Base-by-base conservation (phyloP, 2,797 vertebrate species). In the Champsocephalus gunnari region DNA sequence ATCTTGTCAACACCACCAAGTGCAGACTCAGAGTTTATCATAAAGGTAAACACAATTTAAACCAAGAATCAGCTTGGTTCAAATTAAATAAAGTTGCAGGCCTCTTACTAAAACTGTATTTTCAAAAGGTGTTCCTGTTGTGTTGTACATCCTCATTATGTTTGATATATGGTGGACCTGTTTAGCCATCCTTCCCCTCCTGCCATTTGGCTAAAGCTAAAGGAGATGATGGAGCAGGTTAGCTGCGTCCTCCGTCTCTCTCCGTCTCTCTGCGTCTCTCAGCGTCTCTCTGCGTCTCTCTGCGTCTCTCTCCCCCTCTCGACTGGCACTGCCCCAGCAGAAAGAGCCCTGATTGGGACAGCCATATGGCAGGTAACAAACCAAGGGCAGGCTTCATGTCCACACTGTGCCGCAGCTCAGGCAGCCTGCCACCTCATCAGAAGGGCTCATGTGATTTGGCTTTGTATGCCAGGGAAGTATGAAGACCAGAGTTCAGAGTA, bases 321-420 rank as follows among this genome's bases (percentile, higher is more conserved):
- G 71, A 19, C 73, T 85, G 87, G 88, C 80, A 61, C 63, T 58
- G 80, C 65, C 84, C 84, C 89, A 89, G 74, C 73, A 75, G 73
- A 77, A 81, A 79, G 53, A 78, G 72, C 71, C 71, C 80, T 87
- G 89, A 88, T 87, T 83, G 84, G 82, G 81, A 84, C 86, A 90
- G 88, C 90, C 92, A 93, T 93, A 92, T 91, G 92, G 91, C 89
- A 86, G 88, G 89, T 88, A 88, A 90, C 86, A 92, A 88, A 89
- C 82, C 83, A 87, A 89, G 81, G 80, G 76, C 87, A 86, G 82
- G 72, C 80, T 80, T 84, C 80, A 79, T 82, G 83, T 80, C 84
- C 78, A 85, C 80, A 78, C 73, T 77, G 77, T 76, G 70, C 80
- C 4, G 70, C 3, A 44, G 81, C 84, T 79, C 82, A 66, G 88